These are phyloP conservation scores for Dione vanillae DNA, from an alignment of 2,888 invertebrate species.

Conservation along the genomic window DNA sequence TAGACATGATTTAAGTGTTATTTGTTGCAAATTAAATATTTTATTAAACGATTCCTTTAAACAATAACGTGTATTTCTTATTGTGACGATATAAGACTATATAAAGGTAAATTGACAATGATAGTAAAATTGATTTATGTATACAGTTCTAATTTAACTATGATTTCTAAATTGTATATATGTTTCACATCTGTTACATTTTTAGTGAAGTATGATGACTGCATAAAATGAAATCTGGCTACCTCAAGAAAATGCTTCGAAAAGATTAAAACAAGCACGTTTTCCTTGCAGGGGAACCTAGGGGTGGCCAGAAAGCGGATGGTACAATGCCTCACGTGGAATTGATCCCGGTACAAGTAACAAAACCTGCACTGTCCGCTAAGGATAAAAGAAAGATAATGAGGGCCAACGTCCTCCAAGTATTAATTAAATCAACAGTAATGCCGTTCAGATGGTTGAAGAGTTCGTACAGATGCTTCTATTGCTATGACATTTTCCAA, in stretches of 20 bases:
- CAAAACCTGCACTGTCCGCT: conserved; percentile 52
- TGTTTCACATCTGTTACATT: no score
- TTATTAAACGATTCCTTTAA: not conserved
- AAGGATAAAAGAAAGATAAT: conserved; percentile 70
- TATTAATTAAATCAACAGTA: conserved; percentile 66
- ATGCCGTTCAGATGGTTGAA: conserved; percentile 80
- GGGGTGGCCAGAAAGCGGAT: conserved; percentile 65
- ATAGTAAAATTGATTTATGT: no score
- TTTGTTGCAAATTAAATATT: not conserved
- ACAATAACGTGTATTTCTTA: not conserved
- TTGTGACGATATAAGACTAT: not conserved
- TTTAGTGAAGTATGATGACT: not conserved
- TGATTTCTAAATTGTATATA: no score
- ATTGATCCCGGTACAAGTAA: conserved; percentile 27
- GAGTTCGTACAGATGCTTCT: conserved; percentile 77
- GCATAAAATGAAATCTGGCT: conserved; percentile 56
- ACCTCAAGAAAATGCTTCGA: conserved; percentile 53
- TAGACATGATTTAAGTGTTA: not conserved
- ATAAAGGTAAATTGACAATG: not conserved
- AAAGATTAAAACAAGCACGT: conserved; percentile 55
- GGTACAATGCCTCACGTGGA: conserved; percentile 40
- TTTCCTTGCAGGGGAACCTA: conserved; percentile 77
- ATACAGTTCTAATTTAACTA: no score
- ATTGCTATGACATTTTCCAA: conserved; percentile 79
- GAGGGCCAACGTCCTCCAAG: conserved; percentile 70